Conservation (phyloP, 2,797 vertebrate genomes). For the Allobates femoralis region DNA sequence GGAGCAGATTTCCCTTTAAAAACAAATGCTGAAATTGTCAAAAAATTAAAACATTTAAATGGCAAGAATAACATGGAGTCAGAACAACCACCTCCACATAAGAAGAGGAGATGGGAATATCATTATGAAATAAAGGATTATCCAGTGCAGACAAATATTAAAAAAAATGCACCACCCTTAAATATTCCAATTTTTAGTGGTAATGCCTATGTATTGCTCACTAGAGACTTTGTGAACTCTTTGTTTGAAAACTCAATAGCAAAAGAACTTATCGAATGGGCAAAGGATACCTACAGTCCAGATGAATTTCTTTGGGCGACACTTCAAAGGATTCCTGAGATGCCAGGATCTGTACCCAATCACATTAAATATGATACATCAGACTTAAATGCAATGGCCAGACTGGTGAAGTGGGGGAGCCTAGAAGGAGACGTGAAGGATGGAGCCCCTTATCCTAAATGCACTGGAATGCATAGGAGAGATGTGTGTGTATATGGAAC, state of each 20-base stretch:
- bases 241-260: slow-evolving; percentile 73
- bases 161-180: slow-evolving; percentile 79
- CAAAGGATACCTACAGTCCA: slow-evolving; percentile 89
- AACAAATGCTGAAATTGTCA: slow-evolving; percentile 82
- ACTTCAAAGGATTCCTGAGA: slow-evolving; percentile 80
- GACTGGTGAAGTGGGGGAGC: slow-evolving; percentile 86
- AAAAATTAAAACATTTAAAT: slow-evolving; percentile 74
- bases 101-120: slow-evolving; percentile 79
- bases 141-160: slow-evolving; percentile 65
- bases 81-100: slow-evolving; percentile 69
- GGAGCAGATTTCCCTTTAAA: no score
- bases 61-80: slow-evolving; percentile 86
- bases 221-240: slow-evolving; percentile 82
- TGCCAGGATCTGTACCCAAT: slow-evolving; percentile 79
- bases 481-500: slow-evolving; percentile 84
- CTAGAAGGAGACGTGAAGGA: slow-evolving; percentile 76
- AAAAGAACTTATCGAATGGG: slow-evolving; percentile 82
- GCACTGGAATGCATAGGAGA: slow-evolving; percentile 79
- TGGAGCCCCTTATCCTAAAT: slow-evolving; percentile 83
- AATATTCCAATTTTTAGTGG: slow-evolving; percentile 83
- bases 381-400: slow-evolving; percentile 84
- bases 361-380: slow-evolving; percentile 80
- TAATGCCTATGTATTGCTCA: slow-evolving; percentile 84
- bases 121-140: rapidly evolving
- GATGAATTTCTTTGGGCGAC: slow-evolving; percentile 93